Conservation (phyloP, 2,888 invertebrate species). For the Phengaris arion region DNA sequence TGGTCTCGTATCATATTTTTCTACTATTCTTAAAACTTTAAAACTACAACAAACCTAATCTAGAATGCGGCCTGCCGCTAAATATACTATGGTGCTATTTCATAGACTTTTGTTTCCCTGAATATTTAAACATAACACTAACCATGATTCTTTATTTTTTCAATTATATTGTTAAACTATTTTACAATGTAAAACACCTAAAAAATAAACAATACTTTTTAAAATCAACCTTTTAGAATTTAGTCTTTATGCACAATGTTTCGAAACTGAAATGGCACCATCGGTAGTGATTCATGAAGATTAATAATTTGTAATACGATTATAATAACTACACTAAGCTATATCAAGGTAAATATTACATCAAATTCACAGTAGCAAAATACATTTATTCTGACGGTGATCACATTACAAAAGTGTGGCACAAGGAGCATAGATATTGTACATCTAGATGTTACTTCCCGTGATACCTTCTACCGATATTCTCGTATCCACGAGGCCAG, state of each 20-base stretch:
- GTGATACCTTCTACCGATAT: conserved; percentile 82
- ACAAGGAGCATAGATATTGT: conserved; percentile 41
- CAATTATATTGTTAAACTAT: conserved; percentile 3
- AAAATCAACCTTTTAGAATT: not conserved
- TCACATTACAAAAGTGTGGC: conserved; percentile 41
- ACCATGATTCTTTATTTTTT: conserved; percentile 17
- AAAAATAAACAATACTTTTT: conserved; percentile 24
- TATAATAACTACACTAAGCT: conserved; percentile 27
- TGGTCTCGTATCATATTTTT: not conserved
- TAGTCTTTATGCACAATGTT: not conserved
- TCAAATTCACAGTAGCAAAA: conserved; percentile 35
- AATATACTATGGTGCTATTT: conserved; percentile 28
- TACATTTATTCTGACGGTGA: conserved; percentile 33
- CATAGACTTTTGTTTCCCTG: conserved; percentile 27
- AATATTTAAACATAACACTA: conserved; percentile 25
- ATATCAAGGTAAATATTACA: conserved; percentile 29
- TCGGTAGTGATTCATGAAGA: not conserved
- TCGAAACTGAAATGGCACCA: conserved; percentile 25
- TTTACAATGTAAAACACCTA: conserved; percentile 28
- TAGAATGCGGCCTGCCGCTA: conserved; percentile 27
- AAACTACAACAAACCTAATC: not conserved
- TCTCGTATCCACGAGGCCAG: conserved; percentile 80
- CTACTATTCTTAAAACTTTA: conserved; percentile 21
- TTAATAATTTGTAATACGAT: conserved; percentile 7
- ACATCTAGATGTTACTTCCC: conserved; percentile 78